A percentile compares a stretch with the other conserved stretches of the same genome.
phyloP scores from a whole-genome alignment of 2,888 invertebrate species.

The Caenorhabditis sp. region DNA sequence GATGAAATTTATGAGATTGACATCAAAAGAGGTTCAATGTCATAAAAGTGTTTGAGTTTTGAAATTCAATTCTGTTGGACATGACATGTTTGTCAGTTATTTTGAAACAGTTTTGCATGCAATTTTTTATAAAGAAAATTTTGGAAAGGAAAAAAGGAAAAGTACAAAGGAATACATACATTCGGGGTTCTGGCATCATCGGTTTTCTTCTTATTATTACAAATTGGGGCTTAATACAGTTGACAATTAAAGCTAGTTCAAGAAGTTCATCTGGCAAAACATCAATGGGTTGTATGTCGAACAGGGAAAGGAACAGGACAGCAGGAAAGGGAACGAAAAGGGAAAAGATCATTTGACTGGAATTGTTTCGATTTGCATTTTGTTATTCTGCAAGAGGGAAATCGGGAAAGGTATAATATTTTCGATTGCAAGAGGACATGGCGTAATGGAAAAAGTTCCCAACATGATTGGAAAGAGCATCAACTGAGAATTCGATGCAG shows the following conservation, averaged over 20 bases:
- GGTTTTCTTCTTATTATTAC: too few relatives aligned
- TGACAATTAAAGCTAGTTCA: constrained; percentile 5
- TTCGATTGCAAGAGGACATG: neutral
- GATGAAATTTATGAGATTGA: too few relatives aligned
- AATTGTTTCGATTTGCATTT: neutral
- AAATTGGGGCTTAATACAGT: neutral
- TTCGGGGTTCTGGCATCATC: too few relatives aligned
- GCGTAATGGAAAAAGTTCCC: neutral
- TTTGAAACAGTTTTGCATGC: too few relatives aligned
- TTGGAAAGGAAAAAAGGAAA: neutral
- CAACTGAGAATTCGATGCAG: neutral
- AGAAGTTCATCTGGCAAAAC: constrained; percentile 2
- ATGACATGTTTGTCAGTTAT: too few relatives aligned
- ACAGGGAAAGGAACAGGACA: neutral
- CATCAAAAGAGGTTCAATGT: too few relatives aligned
- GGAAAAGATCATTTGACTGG: constrained; percentile 25
- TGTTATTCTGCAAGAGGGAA: neutral
- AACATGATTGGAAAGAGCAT: neutral
- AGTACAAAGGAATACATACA: neutral
- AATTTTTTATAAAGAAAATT: too few relatives aligned
- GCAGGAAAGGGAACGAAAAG: neutral
- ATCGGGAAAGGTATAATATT: neutral
- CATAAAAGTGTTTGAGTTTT: too few relatives aligned
- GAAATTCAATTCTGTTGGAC: too few relatives aligned
- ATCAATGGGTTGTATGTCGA: neutral